Percentiles rank a stretch among this genome's conserved stretches.
Conservation (phyloP, 2,113 vertebrate genomes). For the Tricholaema leucomelas region DNA sequence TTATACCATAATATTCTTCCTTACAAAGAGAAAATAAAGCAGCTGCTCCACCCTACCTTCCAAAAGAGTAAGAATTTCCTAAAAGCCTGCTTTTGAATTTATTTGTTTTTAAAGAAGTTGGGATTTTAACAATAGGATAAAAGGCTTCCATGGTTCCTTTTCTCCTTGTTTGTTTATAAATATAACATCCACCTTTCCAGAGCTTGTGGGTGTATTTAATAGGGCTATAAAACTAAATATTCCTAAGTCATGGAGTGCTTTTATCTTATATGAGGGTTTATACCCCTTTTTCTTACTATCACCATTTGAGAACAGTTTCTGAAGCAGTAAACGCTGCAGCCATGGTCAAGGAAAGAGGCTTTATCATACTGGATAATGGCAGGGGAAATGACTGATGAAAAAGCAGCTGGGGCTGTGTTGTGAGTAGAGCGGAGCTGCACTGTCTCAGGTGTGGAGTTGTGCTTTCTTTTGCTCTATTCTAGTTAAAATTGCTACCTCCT, state of each 20-base stretch:
- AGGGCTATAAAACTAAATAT: background rate
- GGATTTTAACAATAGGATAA: background rate
- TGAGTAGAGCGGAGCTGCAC: background rate
- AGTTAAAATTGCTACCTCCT: background rate
- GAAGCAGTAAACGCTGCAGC: background rate
- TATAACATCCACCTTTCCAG: background rate
- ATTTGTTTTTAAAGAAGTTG: constrained; percentile 1
- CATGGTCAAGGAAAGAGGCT: background rate
- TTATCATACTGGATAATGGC: background rate
- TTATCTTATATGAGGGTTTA: background rate
- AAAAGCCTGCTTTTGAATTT: background rate
- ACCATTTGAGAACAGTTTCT: background rate
- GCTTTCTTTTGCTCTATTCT: background rate
- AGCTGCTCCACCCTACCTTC: background rate
- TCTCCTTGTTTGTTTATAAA: background rate
- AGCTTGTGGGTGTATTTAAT: background rate
- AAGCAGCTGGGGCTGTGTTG: background rate
- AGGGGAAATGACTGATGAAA: background rate
- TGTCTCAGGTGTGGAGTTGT: background rate
- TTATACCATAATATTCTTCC: background rate
- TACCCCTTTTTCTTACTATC: background rate
- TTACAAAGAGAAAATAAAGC: background rate
- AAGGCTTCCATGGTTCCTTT: background rate
- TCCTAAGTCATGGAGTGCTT: background rate
- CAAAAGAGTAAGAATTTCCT: background rate